These are phyloP conservation scores for Sturmia bella DNA, from an alignment of 2,888 invertebrate species.

Conservation along the genomic window DNA sequence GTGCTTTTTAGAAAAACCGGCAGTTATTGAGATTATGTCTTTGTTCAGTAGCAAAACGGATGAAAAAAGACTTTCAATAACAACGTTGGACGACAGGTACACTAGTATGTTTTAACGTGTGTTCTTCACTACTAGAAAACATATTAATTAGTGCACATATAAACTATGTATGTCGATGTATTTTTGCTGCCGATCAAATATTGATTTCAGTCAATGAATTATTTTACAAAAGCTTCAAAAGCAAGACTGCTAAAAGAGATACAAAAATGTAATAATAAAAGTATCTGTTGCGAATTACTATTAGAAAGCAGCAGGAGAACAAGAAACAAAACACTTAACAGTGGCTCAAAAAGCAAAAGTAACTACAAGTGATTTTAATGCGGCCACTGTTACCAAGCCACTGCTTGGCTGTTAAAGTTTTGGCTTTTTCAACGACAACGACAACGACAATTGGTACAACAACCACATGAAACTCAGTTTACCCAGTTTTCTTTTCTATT, in stretches of 20 bases:
- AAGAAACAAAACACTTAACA: conserved; percentile 19
- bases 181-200: not conserved
- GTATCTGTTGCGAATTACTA: not conserved
- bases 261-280: not conserved
- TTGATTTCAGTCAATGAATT: conserved; percentile 54
- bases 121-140: not conserved
- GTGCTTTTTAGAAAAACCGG: too few relatives aligned
- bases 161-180: not conserved
- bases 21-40: too few relatives aligned
- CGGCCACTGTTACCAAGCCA: conserved; percentile 8
- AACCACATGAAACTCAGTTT: conserved; percentile 34
- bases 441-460: not conserved
- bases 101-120: too few relatives aligned
- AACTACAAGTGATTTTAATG: conserved; percentile 30
- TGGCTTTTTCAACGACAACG: conserved; percentile 44
- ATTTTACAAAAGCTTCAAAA: not conserved
- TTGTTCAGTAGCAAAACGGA: too few relatives aligned
- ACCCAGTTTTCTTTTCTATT: conserved; percentile 9
- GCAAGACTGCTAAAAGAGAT: not conserved
- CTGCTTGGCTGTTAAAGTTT: conserved; percentile 37
- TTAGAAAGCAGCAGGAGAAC: conserved; percentile 27
- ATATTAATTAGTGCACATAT: too few relatives aligned
- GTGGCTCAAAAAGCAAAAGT: conserved; percentile 12
- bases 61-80: too few relatives aligned
- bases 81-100: too few relatives aligned